Evolutionary conservation across 1,140 invertebrate genomes (phyloP).

Genomic region (Brachystomella parvula): DNA sequence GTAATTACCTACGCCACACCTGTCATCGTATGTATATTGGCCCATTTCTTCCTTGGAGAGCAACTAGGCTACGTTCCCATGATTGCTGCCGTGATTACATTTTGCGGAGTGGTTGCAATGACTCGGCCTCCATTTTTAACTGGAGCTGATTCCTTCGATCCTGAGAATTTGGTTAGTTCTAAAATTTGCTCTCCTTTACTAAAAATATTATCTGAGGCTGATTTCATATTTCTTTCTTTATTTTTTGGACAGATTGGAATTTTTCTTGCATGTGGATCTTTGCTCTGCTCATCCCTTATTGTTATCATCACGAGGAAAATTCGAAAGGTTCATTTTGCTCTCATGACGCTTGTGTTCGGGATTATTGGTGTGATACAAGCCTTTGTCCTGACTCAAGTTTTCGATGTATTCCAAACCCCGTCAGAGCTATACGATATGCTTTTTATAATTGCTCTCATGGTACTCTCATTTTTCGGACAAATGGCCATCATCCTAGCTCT

Average conservation of each 20-base stretch:
- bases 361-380: slow-evolving; percentile 30
- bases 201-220: not conserved
- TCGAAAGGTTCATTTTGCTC: slow-evolving; percentile 32
- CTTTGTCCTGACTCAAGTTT: slow-evolving; percentile 15
- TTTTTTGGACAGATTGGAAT: not conserved
- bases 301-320: slow-evolving; percentile 34
- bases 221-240: not conserved
- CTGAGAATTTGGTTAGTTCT: slow-evolving; percentile 20
- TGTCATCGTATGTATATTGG: slow-evolving; percentile 31
- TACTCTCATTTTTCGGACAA: slow-evolving; percentile 30
- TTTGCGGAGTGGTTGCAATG: slow-evolving; percentile 25
- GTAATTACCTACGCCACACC: slow-evolving; percentile 34
- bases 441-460: slow-evolving; percentile 11
- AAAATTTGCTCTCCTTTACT: not conserved
- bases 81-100: slow-evolving; percentile 16
- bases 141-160: slow-evolving; percentile 22
- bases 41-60: slow-evolving; percentile 34
- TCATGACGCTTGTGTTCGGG: slow-evolving; percentile 33
- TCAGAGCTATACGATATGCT: slow-evolving; percentile 13
- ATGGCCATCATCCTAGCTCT: slow-evolving; percentile 31
- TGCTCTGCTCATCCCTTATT: slow-evolving; percentile 28
- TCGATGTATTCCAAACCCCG: slow-evolving; percentile 12
- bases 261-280: slow-evolving; percentile 27
- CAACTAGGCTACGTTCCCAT: slow-evolving; percentile 28
- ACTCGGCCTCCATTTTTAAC: slow-evolving; percentile 24